Conservation (phyloP, 1,140 invertebrate species). For the Cephus cinctus region DNA sequence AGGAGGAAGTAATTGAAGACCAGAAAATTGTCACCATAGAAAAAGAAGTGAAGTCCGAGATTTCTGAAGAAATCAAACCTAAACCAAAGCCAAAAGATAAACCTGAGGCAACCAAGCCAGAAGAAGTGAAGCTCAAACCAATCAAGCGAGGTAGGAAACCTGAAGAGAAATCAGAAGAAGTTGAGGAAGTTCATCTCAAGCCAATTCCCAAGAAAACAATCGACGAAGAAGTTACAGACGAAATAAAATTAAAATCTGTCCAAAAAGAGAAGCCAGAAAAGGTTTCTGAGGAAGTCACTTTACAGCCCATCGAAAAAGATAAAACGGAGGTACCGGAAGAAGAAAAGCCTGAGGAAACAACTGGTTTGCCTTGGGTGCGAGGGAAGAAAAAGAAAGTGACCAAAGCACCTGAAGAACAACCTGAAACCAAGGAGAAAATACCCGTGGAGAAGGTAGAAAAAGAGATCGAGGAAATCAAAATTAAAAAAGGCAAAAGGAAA, state of each 20-base stretch:
- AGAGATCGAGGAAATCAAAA: constrained; percentile 34
- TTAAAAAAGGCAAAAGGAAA: constrained; percentile 16
- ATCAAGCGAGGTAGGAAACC: constrained; percentile 13
- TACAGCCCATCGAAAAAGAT: constrained; percentile 21
- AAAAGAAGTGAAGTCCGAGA: no score
- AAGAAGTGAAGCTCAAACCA: constrained; percentile 27
- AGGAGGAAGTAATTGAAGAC: constrained; percentile 34
- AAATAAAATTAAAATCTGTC: constrained; percentile 32
- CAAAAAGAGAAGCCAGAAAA: constrained; percentile 5
- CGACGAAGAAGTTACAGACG: constrained; percentile 31
- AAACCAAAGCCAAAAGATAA: no score
- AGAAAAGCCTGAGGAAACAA: constrained; percentile 21
- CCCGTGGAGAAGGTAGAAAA: constrained; percentile 33
- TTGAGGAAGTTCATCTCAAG: constrained; percentile 44
- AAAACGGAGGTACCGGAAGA: constrained; percentile 22
- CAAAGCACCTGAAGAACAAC: constrained; percentile 20
- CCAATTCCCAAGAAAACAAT: constrained; percentile 30
- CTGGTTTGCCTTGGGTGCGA: no score
- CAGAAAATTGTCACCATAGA: no score
- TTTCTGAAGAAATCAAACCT: background rate
- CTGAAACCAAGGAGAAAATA: constrained; percentile 18
- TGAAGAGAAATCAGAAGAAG: constrained; percentile 30
- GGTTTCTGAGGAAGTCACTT: constrained; percentile 14
- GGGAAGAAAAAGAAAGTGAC: constrained; percentile 16
- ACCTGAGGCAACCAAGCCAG: constrained; percentile 19